Conservation (phyloP, 1,140 invertebrate species). For the Leptestheria dahalacensis region DNA sequence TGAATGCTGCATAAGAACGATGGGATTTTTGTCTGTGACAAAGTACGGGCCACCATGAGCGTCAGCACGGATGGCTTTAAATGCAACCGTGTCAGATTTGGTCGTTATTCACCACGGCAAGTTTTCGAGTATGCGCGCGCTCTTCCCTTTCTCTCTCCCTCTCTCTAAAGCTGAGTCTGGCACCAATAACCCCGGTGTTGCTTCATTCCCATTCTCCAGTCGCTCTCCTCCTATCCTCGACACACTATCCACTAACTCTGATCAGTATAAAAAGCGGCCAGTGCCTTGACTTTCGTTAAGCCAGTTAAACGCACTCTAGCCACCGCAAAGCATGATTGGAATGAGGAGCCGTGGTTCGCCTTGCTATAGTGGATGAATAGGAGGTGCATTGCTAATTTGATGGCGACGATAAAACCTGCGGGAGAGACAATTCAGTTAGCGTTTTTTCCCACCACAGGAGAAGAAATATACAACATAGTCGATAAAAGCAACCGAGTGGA, state of each 20-base stretch:
- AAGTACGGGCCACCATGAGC: background rate
- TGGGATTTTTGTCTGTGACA: background rate
- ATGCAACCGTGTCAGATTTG: background rate
- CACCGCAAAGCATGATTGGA: too few species aligned
- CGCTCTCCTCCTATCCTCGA: too few species aligned
- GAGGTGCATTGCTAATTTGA: too few species aligned
- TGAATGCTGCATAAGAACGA: background rate
- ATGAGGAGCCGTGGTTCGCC: too few species aligned
- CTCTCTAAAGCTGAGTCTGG: too few species aligned
- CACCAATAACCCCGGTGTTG: background rate
- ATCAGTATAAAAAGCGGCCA: too few species aligned
- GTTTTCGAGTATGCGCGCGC: background rate
- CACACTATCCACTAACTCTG: too few species aligned
- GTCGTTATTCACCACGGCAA: background rate
- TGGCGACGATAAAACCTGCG: too few species aligned
- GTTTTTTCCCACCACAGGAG: background rate
- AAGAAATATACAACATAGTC: background rate
- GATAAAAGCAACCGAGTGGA: background rate
- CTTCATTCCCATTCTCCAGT: background rate
- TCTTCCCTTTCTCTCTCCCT: background rate
- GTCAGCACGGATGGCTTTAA: background rate
- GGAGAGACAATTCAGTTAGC: too few species aligned
- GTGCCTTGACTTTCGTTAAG: too few species aligned
- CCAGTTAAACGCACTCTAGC: too few species aligned
- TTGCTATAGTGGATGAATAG: too few species aligned